These are phyloP conservation scores for Perizoma affinitatum DNA, from an alignment of 2,888 invertebrate species.

Conservation along the genomic window DNA sequence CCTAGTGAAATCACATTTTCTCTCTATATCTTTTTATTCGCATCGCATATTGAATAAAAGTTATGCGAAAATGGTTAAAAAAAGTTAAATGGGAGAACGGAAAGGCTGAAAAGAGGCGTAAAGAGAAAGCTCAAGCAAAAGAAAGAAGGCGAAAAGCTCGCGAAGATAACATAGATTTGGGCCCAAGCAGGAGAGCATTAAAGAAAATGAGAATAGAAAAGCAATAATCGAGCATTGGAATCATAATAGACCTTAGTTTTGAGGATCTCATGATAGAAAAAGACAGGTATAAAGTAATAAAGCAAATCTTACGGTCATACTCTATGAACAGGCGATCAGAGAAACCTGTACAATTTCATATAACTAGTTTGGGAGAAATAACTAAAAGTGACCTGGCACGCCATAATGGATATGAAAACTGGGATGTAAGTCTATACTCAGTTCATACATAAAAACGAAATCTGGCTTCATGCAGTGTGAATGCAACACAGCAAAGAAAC, in stretches of 20 bases:
- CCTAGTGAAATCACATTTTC: no score
- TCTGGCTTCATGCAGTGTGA: no score
- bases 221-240: conserved; percentile 86
- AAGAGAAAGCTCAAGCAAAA: conserved; percentile 89
- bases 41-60: conserved; percentile 86
- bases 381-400: conserved; percentile 89
- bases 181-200: conserved; percentile 91
- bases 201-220: conserved; percentile 89
- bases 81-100: conserved; percentile 89
- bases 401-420: conserved; percentile 94
- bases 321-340: conserved; percentile 93
- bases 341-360: conserved; percentile 91
- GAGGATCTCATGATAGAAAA: conserved; percentile 95
- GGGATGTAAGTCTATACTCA: conserved; percentile 89
- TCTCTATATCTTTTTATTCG: no score
- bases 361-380: conserved; percentile 91
- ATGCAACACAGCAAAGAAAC: no score
- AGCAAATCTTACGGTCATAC: conserved; percentile 95
- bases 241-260: conserved; percentile 96
- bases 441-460: no score
- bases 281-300: conserved; percentile 94
- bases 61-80: conserved; percentile 87
- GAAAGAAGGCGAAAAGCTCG: conserved; percentile 88
- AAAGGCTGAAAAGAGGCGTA: conserved; percentile 88
- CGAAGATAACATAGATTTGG: conserved; percentile 88